phyloP scores from a whole-genome alignment of 35 echinoderm and acorn worm genomes.

The Strongylocentrotus purpuratus region DNA sequence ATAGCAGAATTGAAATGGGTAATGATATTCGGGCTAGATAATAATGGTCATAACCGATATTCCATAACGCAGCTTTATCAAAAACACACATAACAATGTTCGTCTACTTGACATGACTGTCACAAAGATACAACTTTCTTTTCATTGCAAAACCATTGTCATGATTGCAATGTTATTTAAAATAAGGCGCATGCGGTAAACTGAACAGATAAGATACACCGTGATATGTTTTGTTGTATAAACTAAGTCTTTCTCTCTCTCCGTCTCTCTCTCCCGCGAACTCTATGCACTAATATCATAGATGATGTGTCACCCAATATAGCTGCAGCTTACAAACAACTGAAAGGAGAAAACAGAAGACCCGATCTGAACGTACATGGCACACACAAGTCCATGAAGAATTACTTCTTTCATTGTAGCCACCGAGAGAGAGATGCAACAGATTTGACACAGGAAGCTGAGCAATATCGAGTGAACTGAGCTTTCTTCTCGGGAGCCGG shows the following conservation, averaged over 20 bases:
- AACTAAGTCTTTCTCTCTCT: background rate
- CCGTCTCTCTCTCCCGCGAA: background rate
- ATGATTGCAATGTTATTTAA: too few species aligned
- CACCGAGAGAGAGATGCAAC: background rate
- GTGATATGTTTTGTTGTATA: background rate
- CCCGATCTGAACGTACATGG: background rate
- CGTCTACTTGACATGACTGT: too few species aligned
- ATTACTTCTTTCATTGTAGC: too few species aligned
- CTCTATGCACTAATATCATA: background rate
- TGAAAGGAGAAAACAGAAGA: background rate
- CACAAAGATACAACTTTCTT: too few species aligned
- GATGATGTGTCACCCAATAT: slow-evolving; percentile 9
- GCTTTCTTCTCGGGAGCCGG: background rate
- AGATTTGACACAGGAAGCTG: background rate
- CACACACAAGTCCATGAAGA: background rate
- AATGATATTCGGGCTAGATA: too few species aligned
- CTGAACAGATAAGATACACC: too few species aligned
- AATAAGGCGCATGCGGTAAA: too few species aligned
- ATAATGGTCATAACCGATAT: too few species aligned
- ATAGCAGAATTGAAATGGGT: too few species aligned
- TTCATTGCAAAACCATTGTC: too few species aligned
- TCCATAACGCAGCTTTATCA: too few species aligned
- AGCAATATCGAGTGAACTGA: background rate
- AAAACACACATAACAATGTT: too few species aligned
- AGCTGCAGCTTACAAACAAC: background rate